Evolutionary conservation across 2,113 vertebrate species (phyloP), one percentile per base, ranked within the genome.

Genomic region (Sebastes fasciatus): DNA sequence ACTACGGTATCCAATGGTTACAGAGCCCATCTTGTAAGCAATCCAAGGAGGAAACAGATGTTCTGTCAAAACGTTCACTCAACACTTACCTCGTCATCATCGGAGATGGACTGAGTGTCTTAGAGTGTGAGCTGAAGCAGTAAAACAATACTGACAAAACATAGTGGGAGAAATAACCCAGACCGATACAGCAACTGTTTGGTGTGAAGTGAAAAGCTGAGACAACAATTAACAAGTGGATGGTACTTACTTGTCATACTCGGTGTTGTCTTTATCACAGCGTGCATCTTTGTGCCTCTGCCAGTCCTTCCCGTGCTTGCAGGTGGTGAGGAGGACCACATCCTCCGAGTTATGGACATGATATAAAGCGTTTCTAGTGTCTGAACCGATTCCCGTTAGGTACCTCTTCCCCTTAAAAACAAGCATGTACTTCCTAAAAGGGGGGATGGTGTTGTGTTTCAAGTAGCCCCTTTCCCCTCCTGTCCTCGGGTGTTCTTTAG

Each of bases 381-480:
- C 98, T 73, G 98, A 99, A 71, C 98, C 98, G 92, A 99, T 99
- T 93, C 98, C 98, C 69, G 98, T 99, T 94, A 99, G 94, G 95
- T 99, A 99, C 89, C 98, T 95, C 90, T 99, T 99, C 91, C 98
- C 98, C 96, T 99, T 99, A 94, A 99, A 99, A 61, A 99, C 98
- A 94, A 99, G 94, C 96, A 99, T 96, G 93, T 99, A 99, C 93
- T 99, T 99, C 96, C 98, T 96, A 93, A 96, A 97, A 79, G 98
- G 98, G 88, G 98, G 98, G 78, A 99, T 97, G 89, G 96, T 96
- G 93, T 99, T 99, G 89, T 97, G 97, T 93, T 96, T 96, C 89
- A 99, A 95, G 94, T 95, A 98, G n/a, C 98, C 98, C 94, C 96
- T 96, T 85, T 98, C 97, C 85, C 98, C 98, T 93, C 98, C 98